Evolutionary conservation across 2,888 invertebrate species (phyloP).

Genomic region (Orthosia cruda): DNA sequence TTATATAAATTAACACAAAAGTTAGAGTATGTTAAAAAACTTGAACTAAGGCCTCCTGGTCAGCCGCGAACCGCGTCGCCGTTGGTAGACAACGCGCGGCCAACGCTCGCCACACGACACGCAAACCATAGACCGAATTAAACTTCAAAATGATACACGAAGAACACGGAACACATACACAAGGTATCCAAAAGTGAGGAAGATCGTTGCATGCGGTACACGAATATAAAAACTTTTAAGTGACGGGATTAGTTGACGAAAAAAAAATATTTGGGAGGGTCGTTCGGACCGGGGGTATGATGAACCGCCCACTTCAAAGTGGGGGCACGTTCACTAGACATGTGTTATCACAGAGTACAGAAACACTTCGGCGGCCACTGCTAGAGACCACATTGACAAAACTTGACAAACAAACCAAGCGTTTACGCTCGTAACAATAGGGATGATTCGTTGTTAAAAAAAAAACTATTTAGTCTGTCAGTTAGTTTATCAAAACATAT

Average conservation of each 20-base stretch:
- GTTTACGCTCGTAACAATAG: too few relatives aligned
- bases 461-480: too few relatives aligned
- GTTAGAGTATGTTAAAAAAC: background rate
- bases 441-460: too few relatives aligned
- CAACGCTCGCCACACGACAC: conserved; percentile 71
- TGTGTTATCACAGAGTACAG: conserved; percentile 41
- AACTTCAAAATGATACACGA: conserved; percentile 75
- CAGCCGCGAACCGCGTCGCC: conserved; percentile 62
- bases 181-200: conserved; percentile 81
- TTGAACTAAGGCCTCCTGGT: background rate
- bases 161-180: conserved; percentile 86
- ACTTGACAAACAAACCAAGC: background rate
- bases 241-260: conserved; percentile 81
- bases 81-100: conserved; percentile 67
- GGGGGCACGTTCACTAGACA: conserved; percentile 57
- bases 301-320: conserved; percentile 35
- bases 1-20: too few relatives aligned
- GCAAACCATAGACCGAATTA: conserved; percentile 64
- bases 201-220: conserved; percentile 85
- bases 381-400: background rate
- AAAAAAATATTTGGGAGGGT: conserved; percentile 86
- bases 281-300: conserved; percentile 77
- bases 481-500: too few relatives aligned
- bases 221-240: conserved; percentile 75
- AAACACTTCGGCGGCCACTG: background rate